Conservation (phyloP, 2,888 invertebrate species). For the Cataglyphis albicans region DNA sequence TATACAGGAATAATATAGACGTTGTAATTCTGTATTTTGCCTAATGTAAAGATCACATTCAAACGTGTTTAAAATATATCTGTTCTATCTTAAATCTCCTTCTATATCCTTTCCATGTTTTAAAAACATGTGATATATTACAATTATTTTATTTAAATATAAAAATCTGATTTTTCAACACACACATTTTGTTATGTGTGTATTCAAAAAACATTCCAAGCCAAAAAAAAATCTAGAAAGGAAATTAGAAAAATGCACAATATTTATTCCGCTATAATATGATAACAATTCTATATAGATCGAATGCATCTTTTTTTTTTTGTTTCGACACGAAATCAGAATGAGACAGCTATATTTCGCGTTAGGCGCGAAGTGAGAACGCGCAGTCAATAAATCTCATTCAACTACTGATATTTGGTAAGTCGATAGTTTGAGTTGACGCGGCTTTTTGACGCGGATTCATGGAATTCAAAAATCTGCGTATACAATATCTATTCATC, state of each 20-base stretch:
- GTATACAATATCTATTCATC: not conserved
- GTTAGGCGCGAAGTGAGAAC: not conserved
- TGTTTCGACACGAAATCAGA: not conserved
- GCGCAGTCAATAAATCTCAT: not conserved
- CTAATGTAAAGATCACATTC: not conserved
- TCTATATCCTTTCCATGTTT: not conserved
- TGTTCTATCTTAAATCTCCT: not conserved
- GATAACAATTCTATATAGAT: not conserved
- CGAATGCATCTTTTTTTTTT: not conserved
- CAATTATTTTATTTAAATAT: not conserved
- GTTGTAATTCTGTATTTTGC: not conserved
- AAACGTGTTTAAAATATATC: not conserved
- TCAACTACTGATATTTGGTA: not conserved
- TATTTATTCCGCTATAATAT: not conserved
- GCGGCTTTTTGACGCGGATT: not conserved
- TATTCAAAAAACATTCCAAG: not conserved
- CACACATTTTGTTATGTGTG: not conserved
- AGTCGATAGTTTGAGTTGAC: not conserved
- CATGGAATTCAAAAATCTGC: conserved; percentile 35
- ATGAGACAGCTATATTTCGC: not conserved
- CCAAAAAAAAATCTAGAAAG: not conserved
- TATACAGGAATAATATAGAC: not conserved
- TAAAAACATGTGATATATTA: not conserved
- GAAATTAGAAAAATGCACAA: not conserved
- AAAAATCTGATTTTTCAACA: not conserved